These are phyloP conservation scores for Lindbergichthys nudifrons DNA, from an alignment of 2,797 vertebrate species.

Conservation along the genomic window DNA sequence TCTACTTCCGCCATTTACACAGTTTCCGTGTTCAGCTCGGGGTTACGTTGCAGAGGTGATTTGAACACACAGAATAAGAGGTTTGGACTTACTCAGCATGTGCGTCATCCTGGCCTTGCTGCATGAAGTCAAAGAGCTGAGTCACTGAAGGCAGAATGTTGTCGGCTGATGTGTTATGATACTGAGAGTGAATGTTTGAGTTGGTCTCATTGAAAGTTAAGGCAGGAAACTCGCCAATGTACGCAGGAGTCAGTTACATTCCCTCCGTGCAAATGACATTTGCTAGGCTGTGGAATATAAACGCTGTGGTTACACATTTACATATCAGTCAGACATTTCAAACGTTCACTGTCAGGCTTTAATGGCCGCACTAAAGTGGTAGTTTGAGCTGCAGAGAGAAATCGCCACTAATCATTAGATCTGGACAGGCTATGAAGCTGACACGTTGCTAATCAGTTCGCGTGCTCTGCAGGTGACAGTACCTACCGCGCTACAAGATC, in stretches of 20 bases:
- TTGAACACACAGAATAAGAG: conserved; percentile 21
- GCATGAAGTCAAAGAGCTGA: conserved; percentile 47
- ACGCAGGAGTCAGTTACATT: conserved; percentile 11
- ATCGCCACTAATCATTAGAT: conserved; percentile 35
- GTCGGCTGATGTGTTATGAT: conserved; percentile 29
- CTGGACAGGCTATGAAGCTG: conserved; percentile 4
- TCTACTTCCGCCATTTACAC: conserved; percentile 7
- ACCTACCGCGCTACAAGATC: background rate
- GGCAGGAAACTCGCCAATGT: conserved; percentile 3
- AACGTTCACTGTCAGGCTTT: conserved; percentile 21
- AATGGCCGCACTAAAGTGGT: conserved; percentile 6
- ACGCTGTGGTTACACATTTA: conserved; percentile 14
- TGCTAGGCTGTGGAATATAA: conserved; percentile 10
- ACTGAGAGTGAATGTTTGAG: conserved; percentile 19
- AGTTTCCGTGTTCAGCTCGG: background rate
- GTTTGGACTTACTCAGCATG: conserved; percentile 1
- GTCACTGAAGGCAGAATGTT: conserved; percentile 40
- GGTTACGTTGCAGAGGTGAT: conserved; percentile 23
- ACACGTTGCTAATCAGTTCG: conserved; percentile 37
- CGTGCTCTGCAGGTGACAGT: conserved; percentile 21
- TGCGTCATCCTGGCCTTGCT: conserved; percentile 31
- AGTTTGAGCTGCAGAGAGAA: conserved; percentile 21
- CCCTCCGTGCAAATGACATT: conserved; percentile 37
- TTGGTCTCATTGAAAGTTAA: conserved; percentile 11
- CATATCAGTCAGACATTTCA: conserved; percentile 31